phyloP scores from a whole-genome alignment of 2,888 invertebrate species.

The Xylophagus ater region DNA sequence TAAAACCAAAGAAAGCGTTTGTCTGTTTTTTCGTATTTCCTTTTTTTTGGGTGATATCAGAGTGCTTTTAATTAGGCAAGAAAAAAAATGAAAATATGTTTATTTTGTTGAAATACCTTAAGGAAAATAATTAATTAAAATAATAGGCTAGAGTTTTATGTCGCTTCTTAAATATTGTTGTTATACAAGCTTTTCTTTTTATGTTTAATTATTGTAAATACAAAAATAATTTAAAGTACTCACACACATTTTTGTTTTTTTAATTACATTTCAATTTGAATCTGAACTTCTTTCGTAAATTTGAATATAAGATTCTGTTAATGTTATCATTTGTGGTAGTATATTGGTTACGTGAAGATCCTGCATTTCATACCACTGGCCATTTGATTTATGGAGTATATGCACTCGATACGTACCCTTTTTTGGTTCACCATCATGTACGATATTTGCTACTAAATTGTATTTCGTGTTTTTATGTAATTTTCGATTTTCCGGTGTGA shows the following conservation, averaged over 20 bases:
- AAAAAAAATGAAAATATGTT: too few relatives aligned
- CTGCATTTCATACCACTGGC: constrained; percentile 85
- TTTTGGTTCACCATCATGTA: constrained; percentile 93
- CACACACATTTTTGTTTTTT: too few relatives aligned
- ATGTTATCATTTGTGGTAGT: constrained; percentile 97
- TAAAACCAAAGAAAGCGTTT: constrained; percentile 32
- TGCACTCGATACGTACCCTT: constrained; percentile 94
- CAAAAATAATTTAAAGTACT: too few relatives aligned
- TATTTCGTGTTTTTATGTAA: constrained; percentile 77
- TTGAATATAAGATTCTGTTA: constrained; percentile 98
- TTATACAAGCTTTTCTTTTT: too few relatives aligned
- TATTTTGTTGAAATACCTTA: too few relatives aligned
- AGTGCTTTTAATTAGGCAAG: too few relatives aligned
- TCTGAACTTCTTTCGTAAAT: constrained; percentile 47
- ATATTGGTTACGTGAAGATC: constrained; percentile 98
- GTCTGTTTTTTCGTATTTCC: neutral
- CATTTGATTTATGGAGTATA: constrained; percentile 77
- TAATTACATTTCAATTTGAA: too few relatives aligned
- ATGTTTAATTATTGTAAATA: too few relatives aligned
- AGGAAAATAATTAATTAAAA: too few relatives aligned
- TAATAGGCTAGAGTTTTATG: too few relatives aligned
- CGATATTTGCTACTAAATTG: constrained; percentile 96
- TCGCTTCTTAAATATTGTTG: too few relatives aligned
- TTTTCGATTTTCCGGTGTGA: constrained; percentile 72
- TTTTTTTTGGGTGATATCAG: too few relatives aligned